phyloP scores from a whole-genome alignment of 2,888 invertebrate genomes.

The Celastrina argiolus region DNA sequence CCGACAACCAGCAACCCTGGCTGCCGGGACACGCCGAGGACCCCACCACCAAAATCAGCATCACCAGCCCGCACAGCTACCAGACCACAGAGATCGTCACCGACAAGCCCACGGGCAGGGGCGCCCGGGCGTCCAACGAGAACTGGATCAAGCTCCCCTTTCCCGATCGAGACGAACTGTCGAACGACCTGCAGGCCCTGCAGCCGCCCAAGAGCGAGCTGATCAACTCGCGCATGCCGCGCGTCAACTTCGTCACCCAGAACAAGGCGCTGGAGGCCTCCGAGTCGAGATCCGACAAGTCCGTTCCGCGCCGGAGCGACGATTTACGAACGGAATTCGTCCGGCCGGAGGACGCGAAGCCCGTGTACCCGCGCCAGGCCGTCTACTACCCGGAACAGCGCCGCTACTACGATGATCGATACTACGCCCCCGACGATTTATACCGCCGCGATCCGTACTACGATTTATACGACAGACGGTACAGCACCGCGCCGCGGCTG shows the following conservation, averaged over 20 bases:
- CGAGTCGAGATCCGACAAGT: constrained; percentile 70
- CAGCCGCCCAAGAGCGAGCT: constrained; percentile 72
- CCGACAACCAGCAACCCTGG: constrained; percentile 61
- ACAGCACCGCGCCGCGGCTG: constrained; percentile 50
- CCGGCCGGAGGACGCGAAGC: constrained; percentile 64
- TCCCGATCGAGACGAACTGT: constrained; percentile 55
- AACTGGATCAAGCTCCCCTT: constrained; percentile 80
- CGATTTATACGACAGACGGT: constrained; percentile 59
- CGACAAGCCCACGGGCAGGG: constrained; percentile 77
- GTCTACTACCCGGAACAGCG: constrained; percentile 70
- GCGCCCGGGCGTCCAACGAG: constrained; percentile 78
- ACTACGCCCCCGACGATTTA: constrained; percentile 57
- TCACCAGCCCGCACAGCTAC: constrained; percentile 59
- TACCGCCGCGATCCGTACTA: constrained; percentile 66
- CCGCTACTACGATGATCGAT: constrained; percentile 61
- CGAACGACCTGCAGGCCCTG: constrained; percentile 66
- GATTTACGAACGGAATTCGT: constrained; percentile 69
- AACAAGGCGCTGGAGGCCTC: constrained; percentile 72
- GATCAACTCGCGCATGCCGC: constrained; percentile 78
- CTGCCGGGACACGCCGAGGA: constrained; percentile 63
- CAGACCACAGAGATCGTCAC: constrained; percentile 67
- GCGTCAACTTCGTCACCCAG: constrained; percentile 83
- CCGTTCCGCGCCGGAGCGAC: constrained; percentile 65
- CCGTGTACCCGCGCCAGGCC: constrained; percentile 68
- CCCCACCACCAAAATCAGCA: constrained; percentile 63